Evolutionary conservation across 2,113 vertebrate genomes (phyloP).

Genomic region (Eclectus roratus): DNA sequence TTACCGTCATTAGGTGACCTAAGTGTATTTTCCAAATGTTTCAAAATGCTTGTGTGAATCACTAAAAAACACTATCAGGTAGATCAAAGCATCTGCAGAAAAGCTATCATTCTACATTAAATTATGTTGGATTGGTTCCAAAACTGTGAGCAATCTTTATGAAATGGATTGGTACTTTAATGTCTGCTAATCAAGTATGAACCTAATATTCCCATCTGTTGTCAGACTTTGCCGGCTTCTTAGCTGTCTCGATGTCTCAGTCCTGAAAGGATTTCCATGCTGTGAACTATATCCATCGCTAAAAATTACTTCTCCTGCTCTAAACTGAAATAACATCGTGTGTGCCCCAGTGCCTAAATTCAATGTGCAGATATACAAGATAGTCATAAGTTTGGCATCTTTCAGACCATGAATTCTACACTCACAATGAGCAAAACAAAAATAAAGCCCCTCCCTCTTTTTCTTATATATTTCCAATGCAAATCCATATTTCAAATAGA

Average conservation of each 20-base stretch:
- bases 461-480: not conserved
- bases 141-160: not conserved
- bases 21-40: constrained; percentile 9
- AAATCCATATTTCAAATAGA: not conserved
- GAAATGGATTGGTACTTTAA: not conserved
- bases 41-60: constrained; percentile 15
- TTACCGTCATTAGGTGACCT: not conserved
- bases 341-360: not conserved
- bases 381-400: not conserved
- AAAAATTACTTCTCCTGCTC: not conserved
- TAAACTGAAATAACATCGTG: not conserved
- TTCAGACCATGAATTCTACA: not conserved
- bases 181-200: not conserved
- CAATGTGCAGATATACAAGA: not conserved
- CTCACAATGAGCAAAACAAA: not conserved
- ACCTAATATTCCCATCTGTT: not conserved
- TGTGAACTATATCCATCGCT: not conserved
- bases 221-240: not conserved
- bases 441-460: not conserved
- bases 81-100: constrained; percentile 26
- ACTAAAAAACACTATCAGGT: not conserved
- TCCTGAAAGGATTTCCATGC: not conserved
- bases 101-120: not conserved
- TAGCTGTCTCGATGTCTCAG: not conserved
- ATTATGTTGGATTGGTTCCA: not conserved